phyloP scores from a whole-genome alignment of 2,888 invertebrate species.

The Temnothorax ravouxi region DNA sequence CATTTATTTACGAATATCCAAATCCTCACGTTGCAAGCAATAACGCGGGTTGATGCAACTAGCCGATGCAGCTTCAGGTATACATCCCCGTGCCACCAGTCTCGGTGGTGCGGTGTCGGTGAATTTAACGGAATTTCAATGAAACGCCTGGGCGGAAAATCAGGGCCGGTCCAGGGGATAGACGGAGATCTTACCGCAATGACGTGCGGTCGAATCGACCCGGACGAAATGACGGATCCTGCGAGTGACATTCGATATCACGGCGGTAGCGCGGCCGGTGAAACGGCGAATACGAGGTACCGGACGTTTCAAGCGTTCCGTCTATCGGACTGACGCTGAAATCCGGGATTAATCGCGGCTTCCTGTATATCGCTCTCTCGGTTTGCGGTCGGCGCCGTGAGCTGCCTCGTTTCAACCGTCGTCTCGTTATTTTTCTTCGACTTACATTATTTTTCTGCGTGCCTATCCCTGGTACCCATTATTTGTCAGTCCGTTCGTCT shows the following conservation, averaged over 20 bases:
- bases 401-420: slow-evolving; percentile 35
- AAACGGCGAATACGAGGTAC: slow-evolving; percentile 74
- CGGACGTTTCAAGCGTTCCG: slow-evolving; percentile 77
- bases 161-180: slow-evolving; percentile 80
- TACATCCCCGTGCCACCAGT: slow-evolving; percentile 55
- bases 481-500: background rate
- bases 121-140: slow-evolving; percentile 77
- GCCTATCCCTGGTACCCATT: background rate
- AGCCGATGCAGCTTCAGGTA: slow-evolving; percentile 65
- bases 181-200: slow-evolving; percentile 85
- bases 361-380: slow-evolving; percentile 65
- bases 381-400: slow-evolving; percentile 61
- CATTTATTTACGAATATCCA: background rate
- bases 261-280: slow-evolving; percentile 81
- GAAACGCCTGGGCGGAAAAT: slow-evolving; percentile 83
- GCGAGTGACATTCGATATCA: slow-evolving; percentile 86
- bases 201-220: slow-evolving; percentile 86
- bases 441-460: slow-evolving; percentile 47
- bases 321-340: slow-evolving; percentile 76
- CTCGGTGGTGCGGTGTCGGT: slow-evolving; percentile 61
- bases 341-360: slow-evolving; percentile 76
- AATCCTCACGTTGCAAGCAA: slow-evolving; percentile 41
- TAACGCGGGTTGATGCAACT: slow-evolving; percentile 54
- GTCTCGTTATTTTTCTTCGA: slow-evolving; percentile 55
- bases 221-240: slow-evolving; percentile 86